Base-by-base conservation (phyloP, 92 coral and sea anemone genomes). In the Palythoa grandiflora region DNA sequence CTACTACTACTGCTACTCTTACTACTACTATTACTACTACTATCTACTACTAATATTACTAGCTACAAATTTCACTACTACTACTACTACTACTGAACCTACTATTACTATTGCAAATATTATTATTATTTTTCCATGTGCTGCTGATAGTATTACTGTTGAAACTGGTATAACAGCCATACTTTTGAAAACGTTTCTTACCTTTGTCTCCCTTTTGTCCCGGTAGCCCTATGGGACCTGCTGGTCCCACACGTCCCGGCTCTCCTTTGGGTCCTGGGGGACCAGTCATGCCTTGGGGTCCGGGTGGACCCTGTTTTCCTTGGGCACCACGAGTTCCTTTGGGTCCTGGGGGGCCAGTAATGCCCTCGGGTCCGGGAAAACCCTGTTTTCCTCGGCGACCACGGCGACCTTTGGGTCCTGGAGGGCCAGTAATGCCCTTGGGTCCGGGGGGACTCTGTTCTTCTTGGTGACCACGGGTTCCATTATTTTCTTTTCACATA, bases 191-290 rank as follows among this genome's bases (percentile, higher is more conserved):
- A 59, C n/a, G 39, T 19, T 38, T 47, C 83, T 52, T 59, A 85
- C 94, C 94, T 86, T 73, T 75, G 48, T 89, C 74, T 19, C 94
- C 94, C 77, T 68, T 91, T 1, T 54, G 79, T 86, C 92, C 92
- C 59, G 71, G 2, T 38, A 20, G 40, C 10, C 78, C 78, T 35
- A 17, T n/a, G 14, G 78, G 55, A 2, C 84, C 84, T 37, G 28
- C 68, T 57, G 84, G 70, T 4, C 80, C 80, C 68, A 14, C 19
- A 52, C 8, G 40, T 72, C 80, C 88, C 11, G 63, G 6, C 61
- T 37, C 77, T 47, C 91, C 91, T 60, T 63, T 74, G 48, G 51
- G 51, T 51, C 83, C 83, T 35, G 16, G 44, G 17, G 47, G 53
- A 9, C 88, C 88, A 44, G 5, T 44, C 50, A 53, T 37, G 50